Evolutionary conservation across 2,888 invertebrate species (phyloP).

Genomic region (Drosophila meridiana): DNA sequence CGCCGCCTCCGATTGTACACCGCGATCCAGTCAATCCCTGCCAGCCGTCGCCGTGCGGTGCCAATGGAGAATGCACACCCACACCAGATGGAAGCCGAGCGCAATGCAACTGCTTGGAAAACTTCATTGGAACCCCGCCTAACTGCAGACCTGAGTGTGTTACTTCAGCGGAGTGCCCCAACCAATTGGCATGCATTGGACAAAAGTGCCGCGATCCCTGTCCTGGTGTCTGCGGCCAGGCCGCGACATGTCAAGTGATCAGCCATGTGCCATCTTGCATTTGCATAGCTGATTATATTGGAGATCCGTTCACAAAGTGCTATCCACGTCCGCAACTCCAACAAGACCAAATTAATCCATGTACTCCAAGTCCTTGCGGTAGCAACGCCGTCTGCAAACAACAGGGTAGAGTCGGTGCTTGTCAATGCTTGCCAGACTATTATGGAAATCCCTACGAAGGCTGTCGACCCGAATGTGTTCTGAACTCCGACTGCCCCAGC

Average conservation of each 20-base stretch:
- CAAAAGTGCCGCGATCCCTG: slow-evolving; percentile 93
- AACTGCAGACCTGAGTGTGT: slow-evolving; percentile 91
- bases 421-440: slow-evolving; percentile 88
- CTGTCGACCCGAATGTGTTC: slow-evolving; percentile 90
- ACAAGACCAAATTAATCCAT: slow-evolving; percentile 86
- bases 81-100: slow-evolving; percentile 72
- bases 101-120: slow-evolving; percentile 88
- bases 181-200: slow-evolving; percentile 90
- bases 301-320: slow-evolving; percentile 88
- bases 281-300: slow-evolving; percentile 85
- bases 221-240: slow-evolving; percentile 90
- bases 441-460: slow-evolving; percentile 90
- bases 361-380: slow-evolving; percentile 89
- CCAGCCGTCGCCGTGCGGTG: slow-evolving; percentile 88
- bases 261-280: slow-evolving; percentile 91
- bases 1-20: slow-evolving; percentile 69
- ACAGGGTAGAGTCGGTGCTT: slow-evolving; percentile 86
- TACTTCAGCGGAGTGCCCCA: slow-evolving; percentile 90
- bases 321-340: slow-evolving; percentile 77
- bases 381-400: slow-evolving; percentile 87
- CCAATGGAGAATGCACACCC: slow-evolving; percentile 88
- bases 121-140: slow-evolving; percentile 90
- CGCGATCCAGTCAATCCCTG: slow-evolving; percentile 86
- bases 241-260: slow-evolving; percentile 90
- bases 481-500: slow-evolving; percentile 89